Evolutionary conservation across 1,140 invertebrate species (phyloP), one percentile per base, ranked within the genome.

Genomic region (Diprion similis): DNA sequence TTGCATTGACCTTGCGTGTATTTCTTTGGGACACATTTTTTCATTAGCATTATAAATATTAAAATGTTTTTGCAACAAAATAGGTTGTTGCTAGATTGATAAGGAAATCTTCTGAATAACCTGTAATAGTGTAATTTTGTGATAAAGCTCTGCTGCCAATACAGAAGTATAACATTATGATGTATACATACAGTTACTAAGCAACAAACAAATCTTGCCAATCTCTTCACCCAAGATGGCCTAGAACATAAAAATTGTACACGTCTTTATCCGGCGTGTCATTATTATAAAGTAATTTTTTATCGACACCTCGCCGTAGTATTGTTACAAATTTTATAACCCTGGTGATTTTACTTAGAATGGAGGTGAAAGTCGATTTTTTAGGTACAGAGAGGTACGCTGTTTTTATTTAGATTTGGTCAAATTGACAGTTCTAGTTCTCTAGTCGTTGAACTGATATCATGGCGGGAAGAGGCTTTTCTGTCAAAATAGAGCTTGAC

Each of bases 381-480:
- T 19, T 17, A 45, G 11, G 0, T 19, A 13, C 18, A 11, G 18
- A 45, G 4, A 68, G 66, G 13, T 11, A 68, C 37, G 8, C 18
- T 7, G 4, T 45, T 13, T 68, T 19, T 18, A 45, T 68, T 45
- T 68, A 68, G 18, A 68, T 59, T 59, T 59, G n/a, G 11, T 0
- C 51, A 59, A 59, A 59, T 59, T 59, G 51, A 59, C 51, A 59
- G 51, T 15, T 59, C 8, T 37, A 37, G 24, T 37, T 37, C 6
- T 37, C 51, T 59, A 59, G n/a, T 0, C n/a, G 51, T 59, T 68
- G n/a, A 6, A 45, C 59, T 51, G 18, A 64, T 51, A 71, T 24
- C 13, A 88, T 88, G 87, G 75, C 82, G 76, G 82, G 82, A 77
- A 82, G 79, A 78, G 86, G 86, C 71, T 88, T 88, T 77, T 82